Percentiles rank a stretch among this genome's conserved stretches.
Conservation (phyloP, 2,888 invertebrate genomes). For the Ptilodon capucinus region DNA sequence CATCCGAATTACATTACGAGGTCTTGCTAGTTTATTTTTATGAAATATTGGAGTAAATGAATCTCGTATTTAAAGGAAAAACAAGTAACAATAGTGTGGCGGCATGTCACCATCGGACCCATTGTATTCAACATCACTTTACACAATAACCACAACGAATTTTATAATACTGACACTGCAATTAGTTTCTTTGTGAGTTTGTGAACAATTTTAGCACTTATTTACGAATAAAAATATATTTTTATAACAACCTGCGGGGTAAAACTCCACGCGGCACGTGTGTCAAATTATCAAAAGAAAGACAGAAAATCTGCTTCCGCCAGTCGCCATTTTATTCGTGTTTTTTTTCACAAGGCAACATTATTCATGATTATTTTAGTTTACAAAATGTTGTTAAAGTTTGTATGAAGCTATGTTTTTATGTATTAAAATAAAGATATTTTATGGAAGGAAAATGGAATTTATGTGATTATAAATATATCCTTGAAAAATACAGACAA, state of each 20-base stretch:
- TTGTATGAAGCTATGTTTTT: no score
- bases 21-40: neutral
- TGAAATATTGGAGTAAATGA: neutral
- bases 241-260: conserved; percentile 74
- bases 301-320: conserved; percentile 69
- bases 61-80: conserved; percentile 19
- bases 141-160: conserved; percentile 50
- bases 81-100: conserved; percentile 37
- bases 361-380: no score
- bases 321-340: conserved; percentile 57
- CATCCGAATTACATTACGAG: neutral
- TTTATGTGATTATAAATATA: no score
- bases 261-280: conserved; percentile 83
- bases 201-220: conserved; percentile 42
- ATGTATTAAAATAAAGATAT: no score
- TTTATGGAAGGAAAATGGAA: no score
- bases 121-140: conserved; percentile 43
- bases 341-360: conserved; percentile 57
- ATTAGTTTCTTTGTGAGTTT: conserved; percentile 33
- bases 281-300: conserved; percentile 79
- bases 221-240: conserved; percentile 51
- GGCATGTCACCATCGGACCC: conserved; percentile 51
- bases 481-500: no score
- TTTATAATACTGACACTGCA: conserved; percentile 48
- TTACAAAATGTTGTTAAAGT: no score